Conservation (phyloP, 2,888 invertebrate species). For the Silvanus unidentatus region DNA sequence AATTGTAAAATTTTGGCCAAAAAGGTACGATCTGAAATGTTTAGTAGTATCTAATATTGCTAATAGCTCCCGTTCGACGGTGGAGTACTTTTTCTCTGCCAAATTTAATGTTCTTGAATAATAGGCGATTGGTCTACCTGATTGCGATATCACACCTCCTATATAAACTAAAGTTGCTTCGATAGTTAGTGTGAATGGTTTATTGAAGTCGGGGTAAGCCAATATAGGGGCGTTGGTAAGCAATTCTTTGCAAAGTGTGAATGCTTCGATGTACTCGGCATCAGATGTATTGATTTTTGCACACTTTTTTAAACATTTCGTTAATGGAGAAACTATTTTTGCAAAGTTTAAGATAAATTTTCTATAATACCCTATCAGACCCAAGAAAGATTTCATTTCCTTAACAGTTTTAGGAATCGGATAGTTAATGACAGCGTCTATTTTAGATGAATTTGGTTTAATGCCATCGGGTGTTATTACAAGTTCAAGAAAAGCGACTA, state of each 20-base stretch:
- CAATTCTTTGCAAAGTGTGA: slow-evolving; percentile 6
- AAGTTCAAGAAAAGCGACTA: no score
- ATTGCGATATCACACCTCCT: slow-evolving; percentile 9
- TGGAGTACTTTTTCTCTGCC: neutral
- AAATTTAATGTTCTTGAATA: neutral
- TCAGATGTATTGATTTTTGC: slow-evolving; percentile 7
- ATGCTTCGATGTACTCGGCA: slow-evolving; percentile 5
- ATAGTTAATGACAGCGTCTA: no score
- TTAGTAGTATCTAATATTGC: no score
- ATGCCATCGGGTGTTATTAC: no score
- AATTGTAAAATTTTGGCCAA: no score
- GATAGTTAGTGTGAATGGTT: slow-evolving; percentile 6
- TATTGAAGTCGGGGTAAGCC: slow-evolving; percentile 7
- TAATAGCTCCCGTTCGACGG: neutral
- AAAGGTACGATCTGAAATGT: no score
- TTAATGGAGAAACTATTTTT: no score
- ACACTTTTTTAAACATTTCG: slow-evolving; percentile 10
- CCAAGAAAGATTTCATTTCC: no score
- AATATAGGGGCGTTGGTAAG: slow-evolving; percentile 9
- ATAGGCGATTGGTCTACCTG: slow-evolving; percentile 4
- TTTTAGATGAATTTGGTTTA: no score
- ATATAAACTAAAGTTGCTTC: slow-evolving; percentile 3
- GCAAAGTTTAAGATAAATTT: no score
- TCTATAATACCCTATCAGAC: no score
- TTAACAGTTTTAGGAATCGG: no score